Conservation (phyloP, 2,113 vertebrate genomes). For the Galemys pyrenaicus region DNA sequence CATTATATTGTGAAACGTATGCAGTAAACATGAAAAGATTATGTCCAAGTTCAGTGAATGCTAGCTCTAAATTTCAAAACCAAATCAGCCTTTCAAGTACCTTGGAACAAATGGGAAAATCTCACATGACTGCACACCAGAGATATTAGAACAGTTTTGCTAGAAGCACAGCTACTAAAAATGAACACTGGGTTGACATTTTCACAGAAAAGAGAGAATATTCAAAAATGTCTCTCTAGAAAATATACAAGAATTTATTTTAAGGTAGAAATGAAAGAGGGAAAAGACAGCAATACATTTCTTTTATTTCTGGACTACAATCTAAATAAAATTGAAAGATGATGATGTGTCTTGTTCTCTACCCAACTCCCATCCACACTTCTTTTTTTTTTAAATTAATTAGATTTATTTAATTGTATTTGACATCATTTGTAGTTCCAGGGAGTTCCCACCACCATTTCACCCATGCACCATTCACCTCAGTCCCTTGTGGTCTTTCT, state of each 20-base stretch:
- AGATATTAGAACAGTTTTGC: conserved; percentile 12
- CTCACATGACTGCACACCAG: conserved; percentile 33
- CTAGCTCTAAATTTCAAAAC: conserved; percentile 45
- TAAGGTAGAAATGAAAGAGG: background rate
- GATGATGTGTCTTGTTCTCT: no score
- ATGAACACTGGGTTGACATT: background rate
- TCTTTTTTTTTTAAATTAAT: no score
- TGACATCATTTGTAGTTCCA: no score
- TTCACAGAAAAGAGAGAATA: background rate
- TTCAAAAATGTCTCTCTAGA: background rate
- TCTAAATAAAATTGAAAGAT: background rate
- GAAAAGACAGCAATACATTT: background rate
- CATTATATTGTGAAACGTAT: background rate
- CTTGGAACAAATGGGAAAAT: conserved; percentile 52
- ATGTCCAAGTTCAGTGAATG: conserved; percentile 7
- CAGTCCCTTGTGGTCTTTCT: no score
- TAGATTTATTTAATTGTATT: no score
- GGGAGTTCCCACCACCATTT: no score
- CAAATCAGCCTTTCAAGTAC: conserved; percentile 32
- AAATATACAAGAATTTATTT: background rate
- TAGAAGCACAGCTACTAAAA: conserved; percentile 21
- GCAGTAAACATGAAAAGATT: background rate
- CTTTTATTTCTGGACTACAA: background rate
- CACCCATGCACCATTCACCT: no score
- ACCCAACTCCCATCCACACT: background rate